A percentile compares a stretch with the other conserved stretches of the same genome.
These are phyloP conservation scores for Caenorhabditis doughertyi DNA, from an alignment of 2,888 invertebrate species.

Conservation along the genomic window DNA sequence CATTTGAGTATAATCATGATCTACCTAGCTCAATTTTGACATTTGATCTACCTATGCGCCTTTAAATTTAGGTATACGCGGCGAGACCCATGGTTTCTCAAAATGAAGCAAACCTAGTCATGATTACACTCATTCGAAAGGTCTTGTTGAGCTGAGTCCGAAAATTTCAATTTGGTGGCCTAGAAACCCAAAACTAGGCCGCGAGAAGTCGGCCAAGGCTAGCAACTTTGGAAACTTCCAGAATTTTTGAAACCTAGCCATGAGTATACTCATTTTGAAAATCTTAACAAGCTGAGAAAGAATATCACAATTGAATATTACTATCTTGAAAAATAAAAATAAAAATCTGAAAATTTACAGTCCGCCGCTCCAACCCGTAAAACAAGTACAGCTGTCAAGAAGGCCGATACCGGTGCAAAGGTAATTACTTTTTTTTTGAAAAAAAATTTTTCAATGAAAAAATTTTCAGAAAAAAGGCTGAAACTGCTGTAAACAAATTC, in stretches of 20 bases:
- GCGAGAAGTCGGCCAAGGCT: no score
- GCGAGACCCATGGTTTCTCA: no score
- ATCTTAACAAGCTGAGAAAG: not conserved
- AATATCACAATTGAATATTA: no score
- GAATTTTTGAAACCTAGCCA: not conserved
- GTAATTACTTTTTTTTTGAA: constrained; percentile 13
- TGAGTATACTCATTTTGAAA: constrained; percentile 8
- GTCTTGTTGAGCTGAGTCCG: not conserved
- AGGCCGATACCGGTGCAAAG: constrained; percentile 71
- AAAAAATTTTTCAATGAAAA: not conserved
- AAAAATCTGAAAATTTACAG: constrained; percentile 42
- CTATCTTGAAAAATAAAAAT: not conserved
- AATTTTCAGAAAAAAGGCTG: constrained; percentile 23
- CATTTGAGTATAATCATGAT: constrained; percentile 11
- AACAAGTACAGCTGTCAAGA: constrained; percentile 80
- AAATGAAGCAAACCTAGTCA: no score
- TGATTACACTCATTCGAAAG: no score
- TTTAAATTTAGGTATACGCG: not conserved
- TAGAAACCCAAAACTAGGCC: no score
- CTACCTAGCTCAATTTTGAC: not conserved
- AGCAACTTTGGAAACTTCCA: not conserved
- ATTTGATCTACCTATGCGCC: not conserved
- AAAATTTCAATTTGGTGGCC: no score
- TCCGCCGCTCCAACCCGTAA: constrained; percentile 74
- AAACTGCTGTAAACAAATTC: not conserved